Percentiles rank a stretch among this genome's conserved stretches.
Evolutionary conservation across 2,797 vertebrate genomes (phyloP).

Genomic region (Lophius americanus): DNA sequence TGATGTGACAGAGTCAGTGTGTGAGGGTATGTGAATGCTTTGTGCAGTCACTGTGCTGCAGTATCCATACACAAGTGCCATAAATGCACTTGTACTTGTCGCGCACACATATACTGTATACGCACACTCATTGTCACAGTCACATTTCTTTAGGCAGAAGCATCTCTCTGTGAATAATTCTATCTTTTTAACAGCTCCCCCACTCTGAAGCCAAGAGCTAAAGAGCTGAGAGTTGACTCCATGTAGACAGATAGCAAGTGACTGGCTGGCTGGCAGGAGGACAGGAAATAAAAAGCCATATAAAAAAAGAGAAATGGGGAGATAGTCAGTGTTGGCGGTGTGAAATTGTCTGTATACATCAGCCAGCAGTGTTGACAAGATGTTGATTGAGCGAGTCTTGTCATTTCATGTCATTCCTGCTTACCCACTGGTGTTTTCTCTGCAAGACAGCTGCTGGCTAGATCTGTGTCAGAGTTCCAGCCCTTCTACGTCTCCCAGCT

Average conservation of each 20-base stretch:
- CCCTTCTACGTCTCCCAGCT: conserved; percentile 47
- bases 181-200: conserved; percentile 61
- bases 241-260: conserved; percentile 73
- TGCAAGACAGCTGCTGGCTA: conserved; percentile 75
- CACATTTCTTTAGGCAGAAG: conserved; percentile 66
- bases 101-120: conserved; percentile 6
- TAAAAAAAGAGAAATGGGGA: conserved; percentile 54
- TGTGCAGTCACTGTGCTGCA: conserved; percentile 62
- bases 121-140: conserved; percentile 46
- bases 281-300: conserved; percentile 74
- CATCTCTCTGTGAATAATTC: conserved; percentile 69
- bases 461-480: conserved; percentile 74
- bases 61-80: conserved; percentile 60
- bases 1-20: conserved; percentile 73
- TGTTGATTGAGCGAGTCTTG: conserved; percentile 84
- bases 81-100: conserved; percentile 61
- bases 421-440: conserved; percentile 79
- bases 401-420: conserved; percentile 75
- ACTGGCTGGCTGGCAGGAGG: conserved; percentile 72
- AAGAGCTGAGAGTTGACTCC: conserved; percentile 70
- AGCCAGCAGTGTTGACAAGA: conserved; percentile 82
- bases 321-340: conserved; percentile 62
- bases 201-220: conserved; percentile 62
- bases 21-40: conserved; percentile 56
- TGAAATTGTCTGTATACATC: conserved; percentile 83